Conservation (phyloP, 2,888 invertebrate species). For the Hypomecis atomaria region DNA sequence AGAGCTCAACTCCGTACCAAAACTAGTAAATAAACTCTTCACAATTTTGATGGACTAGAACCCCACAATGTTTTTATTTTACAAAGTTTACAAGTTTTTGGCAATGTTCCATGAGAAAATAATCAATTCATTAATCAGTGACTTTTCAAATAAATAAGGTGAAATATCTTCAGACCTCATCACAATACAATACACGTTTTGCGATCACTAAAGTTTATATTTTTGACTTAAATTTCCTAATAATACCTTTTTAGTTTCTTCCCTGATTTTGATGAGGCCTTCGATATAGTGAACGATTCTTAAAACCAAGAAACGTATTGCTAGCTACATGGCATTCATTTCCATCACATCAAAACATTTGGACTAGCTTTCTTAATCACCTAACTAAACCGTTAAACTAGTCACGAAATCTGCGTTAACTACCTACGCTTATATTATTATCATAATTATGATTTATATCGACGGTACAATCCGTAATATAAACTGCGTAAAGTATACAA, state of each 20-base stretch:
- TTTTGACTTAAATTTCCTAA: constrained; percentile 44
- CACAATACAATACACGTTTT: constrained; percentile 25
- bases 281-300: constrained; percentile 42
- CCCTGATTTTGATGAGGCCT: constrained; percentile 46
- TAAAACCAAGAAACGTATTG: constrained; percentile 57
- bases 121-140: constrained; percentile 49
- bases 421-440: constrained; percentile 60
- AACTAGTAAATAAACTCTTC: constrained; percentile 57
- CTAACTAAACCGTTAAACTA: constrained; percentile 74
- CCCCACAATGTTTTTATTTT: constrained; percentile 68
- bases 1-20: no score
- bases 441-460: constrained; percentile 56
- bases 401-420: constrained; percentile 68
- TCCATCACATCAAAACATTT: constrained; percentile 81
- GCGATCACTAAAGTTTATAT: constrained; percentile 3
- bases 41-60: constrained; percentile 82
- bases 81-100: constrained; percentile 65
- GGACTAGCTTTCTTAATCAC: constrained; percentile 84
- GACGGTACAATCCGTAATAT: constrained; percentile 60
- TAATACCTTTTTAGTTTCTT: constrained; percentile 51
- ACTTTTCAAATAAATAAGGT: constrained; percentile 43
- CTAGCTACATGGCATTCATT: constrained; percentile 77
- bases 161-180: constrained; percentile 45
- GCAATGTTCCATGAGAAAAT: constrained; percentile 54
- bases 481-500: constrained; percentile 64